Conservation (phyloP, 2,113 vertebrate genomes). For the Vulpes lagopus region DNA sequence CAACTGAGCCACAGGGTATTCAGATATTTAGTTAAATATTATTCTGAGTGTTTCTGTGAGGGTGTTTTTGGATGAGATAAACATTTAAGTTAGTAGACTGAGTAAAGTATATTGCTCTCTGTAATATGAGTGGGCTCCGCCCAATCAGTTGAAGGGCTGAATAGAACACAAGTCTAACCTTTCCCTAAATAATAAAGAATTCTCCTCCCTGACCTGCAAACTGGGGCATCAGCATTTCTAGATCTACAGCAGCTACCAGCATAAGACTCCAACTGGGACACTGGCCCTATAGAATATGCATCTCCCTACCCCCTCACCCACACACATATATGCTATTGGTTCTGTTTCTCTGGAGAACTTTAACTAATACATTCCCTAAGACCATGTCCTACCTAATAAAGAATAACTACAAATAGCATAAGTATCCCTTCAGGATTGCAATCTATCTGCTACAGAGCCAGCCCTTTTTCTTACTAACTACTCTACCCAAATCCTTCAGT, state of each 20-base stretch:
- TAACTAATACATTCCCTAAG: background rate
- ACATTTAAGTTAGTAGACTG: background rate
- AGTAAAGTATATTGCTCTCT: background rate
- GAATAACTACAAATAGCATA: background rate
- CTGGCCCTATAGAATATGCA: background rate
- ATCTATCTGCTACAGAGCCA: background rate
- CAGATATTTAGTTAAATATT: conserved; percentile 36
- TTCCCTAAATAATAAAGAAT: background rate
- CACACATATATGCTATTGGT: background rate
- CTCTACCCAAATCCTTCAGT: background rate
- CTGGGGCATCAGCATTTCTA: background rate
- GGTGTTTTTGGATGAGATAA: background rate
- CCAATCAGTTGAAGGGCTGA: background rate
- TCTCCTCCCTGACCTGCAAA: background rate
- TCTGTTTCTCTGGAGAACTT: background rate
- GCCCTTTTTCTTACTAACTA: conserved; percentile 20
- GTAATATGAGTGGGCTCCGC: background rate
- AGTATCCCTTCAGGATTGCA: background rate
- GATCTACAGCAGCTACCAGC: background rate
- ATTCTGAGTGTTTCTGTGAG: conserved; percentile 8
- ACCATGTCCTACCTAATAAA: background rate
- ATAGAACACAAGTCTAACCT: background rate
- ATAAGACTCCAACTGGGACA: background rate
- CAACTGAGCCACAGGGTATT: background rate
- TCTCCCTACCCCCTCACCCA: background rate